Evolutionary conservation across 2,888 invertebrate species (phyloP).

Genomic region (Chromoteleia sp.): DNA sequence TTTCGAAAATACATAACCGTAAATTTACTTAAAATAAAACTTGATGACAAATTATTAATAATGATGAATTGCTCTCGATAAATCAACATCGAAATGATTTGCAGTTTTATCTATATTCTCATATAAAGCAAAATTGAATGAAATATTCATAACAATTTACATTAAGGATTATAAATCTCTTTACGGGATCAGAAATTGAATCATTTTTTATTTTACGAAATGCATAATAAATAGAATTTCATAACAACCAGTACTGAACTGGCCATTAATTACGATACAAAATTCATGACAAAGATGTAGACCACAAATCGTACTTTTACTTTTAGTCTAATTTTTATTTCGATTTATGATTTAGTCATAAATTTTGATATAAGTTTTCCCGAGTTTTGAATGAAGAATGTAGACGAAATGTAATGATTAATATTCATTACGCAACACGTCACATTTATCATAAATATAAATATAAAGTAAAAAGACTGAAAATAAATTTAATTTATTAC

Average conservation of each 20-base stretch:
- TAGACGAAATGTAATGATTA: no score
- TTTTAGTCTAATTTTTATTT: no score
- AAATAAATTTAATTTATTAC: no score
- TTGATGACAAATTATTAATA: background rate
- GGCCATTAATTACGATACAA: no score
- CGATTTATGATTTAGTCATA: no score
- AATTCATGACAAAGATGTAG: no score
- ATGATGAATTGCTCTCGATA: constrained; percentile 6
- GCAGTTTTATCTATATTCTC: background rate
- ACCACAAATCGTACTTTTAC: no score
- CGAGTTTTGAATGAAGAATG: no score
- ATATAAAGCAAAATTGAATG: background rate
- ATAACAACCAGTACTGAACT: background rate
- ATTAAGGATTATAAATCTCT: background rate
- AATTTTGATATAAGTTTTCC: no score
- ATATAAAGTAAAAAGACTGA: background rate
- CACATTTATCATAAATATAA: background rate
- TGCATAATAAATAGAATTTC: background rate
- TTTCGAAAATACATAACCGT: no score
- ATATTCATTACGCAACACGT: no score
- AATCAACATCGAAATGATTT: constrained; percentile 11
- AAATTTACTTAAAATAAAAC: no score
- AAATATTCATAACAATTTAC: constrained; percentile 1
- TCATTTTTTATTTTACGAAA: background rate
- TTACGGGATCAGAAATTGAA: background rate